Conservation (phyloP, 2,888 invertebrate genomes). For the Aphidius colemani region DNA sequence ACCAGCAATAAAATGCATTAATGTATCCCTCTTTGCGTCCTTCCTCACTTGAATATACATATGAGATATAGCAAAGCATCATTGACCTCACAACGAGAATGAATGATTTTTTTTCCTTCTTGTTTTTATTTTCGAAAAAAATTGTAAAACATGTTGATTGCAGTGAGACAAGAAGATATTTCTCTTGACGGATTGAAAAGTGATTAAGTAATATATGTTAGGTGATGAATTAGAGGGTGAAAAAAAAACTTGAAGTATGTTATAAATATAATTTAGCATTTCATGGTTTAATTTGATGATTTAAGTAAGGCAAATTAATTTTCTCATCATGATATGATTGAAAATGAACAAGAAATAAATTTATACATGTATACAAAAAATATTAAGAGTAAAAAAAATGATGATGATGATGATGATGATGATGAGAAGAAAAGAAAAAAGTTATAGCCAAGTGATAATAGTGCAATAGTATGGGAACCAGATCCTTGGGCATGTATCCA, state of each 20-base stretch:
- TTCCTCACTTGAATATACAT: not conserved
- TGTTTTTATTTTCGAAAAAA: not conserved
- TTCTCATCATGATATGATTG: not conserved
- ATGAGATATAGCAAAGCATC: not conserved
- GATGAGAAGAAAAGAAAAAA: no score
- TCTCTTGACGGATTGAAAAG: conserved; percentile 10
- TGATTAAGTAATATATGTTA: conserved; percentile 6
- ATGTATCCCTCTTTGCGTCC: conserved; percentile 13
- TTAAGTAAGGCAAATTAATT: no score
- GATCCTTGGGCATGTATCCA: conserved; percentile 32
- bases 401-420: no score
- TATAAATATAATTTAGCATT: no score
- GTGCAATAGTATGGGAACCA: conserved; percentile 7
- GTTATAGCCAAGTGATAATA: not conserved
- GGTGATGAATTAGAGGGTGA: conserved; percentile 7
- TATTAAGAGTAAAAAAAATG: no score
- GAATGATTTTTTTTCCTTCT: not conserved
- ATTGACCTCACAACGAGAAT: not conserved
- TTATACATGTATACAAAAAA: no score
- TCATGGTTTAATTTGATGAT: no score
- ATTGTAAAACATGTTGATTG: not conserved
- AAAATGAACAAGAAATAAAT: not conserved
- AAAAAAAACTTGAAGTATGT: no score
- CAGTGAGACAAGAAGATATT: conserved; percentile 10
- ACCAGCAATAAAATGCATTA: conserved; percentile 2